Conservation (phyloP, 2,797 vertebrate genomes). For the Gastrophryne carolinensis region DNA sequence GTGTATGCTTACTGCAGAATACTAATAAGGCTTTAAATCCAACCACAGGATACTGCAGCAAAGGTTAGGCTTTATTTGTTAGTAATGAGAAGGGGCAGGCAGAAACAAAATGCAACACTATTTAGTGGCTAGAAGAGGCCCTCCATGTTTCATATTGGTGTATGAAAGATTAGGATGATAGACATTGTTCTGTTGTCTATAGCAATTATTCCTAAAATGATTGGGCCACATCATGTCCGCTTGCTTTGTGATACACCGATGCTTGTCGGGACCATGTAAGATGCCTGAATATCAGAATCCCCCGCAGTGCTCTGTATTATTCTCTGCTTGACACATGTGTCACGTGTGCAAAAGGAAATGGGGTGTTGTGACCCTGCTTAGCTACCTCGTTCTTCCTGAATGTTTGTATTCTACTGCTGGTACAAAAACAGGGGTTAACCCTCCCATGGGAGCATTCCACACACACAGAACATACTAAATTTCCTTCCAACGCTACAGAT, state of each 20-base stretch:
- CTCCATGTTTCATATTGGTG: no score
- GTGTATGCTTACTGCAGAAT: background rate
- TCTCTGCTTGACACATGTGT: background rate
- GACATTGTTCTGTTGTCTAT: no score
- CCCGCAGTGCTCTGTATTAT: background rate
- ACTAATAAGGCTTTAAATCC: background rate
- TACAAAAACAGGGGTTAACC: constrained; percentile 42
- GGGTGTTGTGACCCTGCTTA: constrained; percentile 24
- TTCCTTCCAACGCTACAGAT: constrained; percentile 28
- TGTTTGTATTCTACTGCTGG: constrained; percentile 11
- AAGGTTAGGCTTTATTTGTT: no score
- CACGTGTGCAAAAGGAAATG: constrained; percentile 24
- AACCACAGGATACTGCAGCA: background rate
- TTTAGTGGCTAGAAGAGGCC: no score
- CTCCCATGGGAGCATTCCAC: constrained; percentile 18
- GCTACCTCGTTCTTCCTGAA: constrained; percentile 15
- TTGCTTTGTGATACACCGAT: no score
- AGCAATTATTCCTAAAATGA: no score
- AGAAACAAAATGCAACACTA: no score
- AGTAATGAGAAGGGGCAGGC: no score
- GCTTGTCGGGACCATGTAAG: no score
- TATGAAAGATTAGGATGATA: no score
- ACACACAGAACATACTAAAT: constrained; percentile 11
- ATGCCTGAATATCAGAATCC: background rate
- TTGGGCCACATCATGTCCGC: no score